Conservation (phyloP, 2,113 vertebrate genomes). For the Craseonycteris thonglongyai region DNA sequence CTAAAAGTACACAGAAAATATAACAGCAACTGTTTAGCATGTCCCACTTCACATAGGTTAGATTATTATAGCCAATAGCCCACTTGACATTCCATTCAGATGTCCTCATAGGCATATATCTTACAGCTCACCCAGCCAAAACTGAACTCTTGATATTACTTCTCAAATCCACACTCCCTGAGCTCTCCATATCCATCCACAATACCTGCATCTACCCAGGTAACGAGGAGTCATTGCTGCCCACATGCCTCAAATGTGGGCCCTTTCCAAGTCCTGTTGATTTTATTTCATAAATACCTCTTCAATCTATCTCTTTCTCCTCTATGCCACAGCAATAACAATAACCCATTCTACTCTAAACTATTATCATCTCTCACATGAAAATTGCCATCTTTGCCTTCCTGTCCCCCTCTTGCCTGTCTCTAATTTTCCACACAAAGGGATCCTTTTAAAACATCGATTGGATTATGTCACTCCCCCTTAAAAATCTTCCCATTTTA, state of each 20-base stretch:
- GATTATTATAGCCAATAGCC: neutral
- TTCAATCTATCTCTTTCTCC: neutral
- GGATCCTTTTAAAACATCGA: neutral
- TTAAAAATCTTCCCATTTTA: neutral
- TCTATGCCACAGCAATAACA: neutral
- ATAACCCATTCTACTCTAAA: neutral
- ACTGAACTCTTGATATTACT: neutral
- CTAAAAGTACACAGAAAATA: neutral
- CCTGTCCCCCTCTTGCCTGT: neutral
- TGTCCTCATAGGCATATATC: neutral
- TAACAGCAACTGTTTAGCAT: neutral
- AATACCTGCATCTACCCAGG: neutral
- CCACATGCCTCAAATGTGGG: neutral
- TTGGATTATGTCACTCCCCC: neutral
- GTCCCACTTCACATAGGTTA: neutral
- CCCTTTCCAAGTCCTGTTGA: neutral
- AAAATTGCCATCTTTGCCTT: neutral
- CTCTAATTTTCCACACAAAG: neutral
- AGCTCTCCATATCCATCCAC: neutral
- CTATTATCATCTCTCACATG: neutral
- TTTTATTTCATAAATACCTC: neutral
- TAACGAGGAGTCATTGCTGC: neutral
- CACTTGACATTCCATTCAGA: neutral
- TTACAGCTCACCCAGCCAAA: neutral
- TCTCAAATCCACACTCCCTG: neutral